Conservation (phyloP, 2,113 vertebrate species). For the Entosphenus tridentatus region DNA sequence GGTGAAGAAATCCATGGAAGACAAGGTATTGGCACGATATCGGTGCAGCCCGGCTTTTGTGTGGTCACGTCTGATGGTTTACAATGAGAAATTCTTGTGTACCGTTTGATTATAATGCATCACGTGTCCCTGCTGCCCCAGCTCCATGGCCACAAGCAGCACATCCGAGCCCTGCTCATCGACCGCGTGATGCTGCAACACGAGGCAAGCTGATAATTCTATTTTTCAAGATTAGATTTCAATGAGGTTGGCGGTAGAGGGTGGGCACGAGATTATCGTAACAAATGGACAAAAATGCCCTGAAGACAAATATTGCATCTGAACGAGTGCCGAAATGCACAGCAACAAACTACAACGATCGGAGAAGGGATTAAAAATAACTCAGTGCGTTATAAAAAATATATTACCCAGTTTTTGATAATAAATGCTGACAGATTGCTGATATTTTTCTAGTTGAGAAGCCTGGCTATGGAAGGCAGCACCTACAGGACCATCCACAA, state of each 20-base stretch:
- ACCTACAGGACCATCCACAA: constrained; percentile 66
- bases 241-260: neutral
- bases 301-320: too few relatives aligned
- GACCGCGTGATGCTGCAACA: constrained; percentile 94
- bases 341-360: too few relatives aligned
- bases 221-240: constrained; percentile 8
- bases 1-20: constrained; percentile 96
- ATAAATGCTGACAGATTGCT: too few relatives aligned
- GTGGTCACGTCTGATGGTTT: too few relatives aligned
- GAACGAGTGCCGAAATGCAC: too few relatives aligned
- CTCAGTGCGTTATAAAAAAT: too few relatives aligned
- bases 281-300: neutral
- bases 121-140: constrained; percentile 15
- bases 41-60: too few relatives aligned
- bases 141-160: constrained; percentile 82
- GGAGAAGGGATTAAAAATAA: too few relatives aligned
- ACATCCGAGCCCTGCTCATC: constrained; percentile 74
- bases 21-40: constrained; percentile 30
- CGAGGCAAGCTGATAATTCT: constrained; percentile 28
- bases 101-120: neutral
- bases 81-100: too few relatives aligned
- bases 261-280: neutral
- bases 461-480: constrained; percentile 68
- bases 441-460: constrained; percentile 36
- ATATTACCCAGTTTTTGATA: too few relatives aligned